Evolutionary conservation across 2,113 vertebrate species (phyloP).

Genomic region (Macaca mulatta): DNA sequence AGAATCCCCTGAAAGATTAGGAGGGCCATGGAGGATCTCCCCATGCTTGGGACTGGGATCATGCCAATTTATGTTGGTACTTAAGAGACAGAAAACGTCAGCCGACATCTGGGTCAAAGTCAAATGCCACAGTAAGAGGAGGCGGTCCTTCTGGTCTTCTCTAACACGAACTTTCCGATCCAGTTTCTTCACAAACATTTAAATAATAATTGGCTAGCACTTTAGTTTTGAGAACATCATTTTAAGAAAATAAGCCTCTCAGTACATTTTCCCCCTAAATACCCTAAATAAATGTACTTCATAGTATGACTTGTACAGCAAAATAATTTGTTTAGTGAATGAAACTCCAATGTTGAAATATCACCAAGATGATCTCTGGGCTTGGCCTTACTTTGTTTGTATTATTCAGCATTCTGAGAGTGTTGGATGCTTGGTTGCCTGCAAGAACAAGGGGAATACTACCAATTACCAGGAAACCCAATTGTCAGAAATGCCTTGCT

Average conservation of each 20-base stretch:
- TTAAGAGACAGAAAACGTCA: not conserved
- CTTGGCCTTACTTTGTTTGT: not conserved
- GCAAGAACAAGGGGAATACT: not conserved
- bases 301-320: not conserved
- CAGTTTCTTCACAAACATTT: not conserved
- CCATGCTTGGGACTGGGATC: not conserved
- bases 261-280: not conserved
- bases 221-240: not conserved
- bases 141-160: not conserved
- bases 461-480: not conserved
- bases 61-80: not conserved
- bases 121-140: not conserved
- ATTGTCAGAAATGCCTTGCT: not conserved
- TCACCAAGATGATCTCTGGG: not conserved
- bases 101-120: not conserved
- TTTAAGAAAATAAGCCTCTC: slow-evolving; percentile 6
- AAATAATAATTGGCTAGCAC: not conserved
- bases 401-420: not conserved
- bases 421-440: not conserved
- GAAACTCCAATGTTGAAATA: not conserved
- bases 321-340: not conserved
- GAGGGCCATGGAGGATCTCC: not conserved
- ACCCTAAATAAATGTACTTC: not conserved
- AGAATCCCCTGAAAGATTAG: not conserved
- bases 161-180: not conserved